A percentile compares a stretch with the other conserved stretches of the same genome.
Evolutionary conservation across 2,888 invertebrate genomes (phyloP).

Genomic region (Operophtera brumata): DNA sequence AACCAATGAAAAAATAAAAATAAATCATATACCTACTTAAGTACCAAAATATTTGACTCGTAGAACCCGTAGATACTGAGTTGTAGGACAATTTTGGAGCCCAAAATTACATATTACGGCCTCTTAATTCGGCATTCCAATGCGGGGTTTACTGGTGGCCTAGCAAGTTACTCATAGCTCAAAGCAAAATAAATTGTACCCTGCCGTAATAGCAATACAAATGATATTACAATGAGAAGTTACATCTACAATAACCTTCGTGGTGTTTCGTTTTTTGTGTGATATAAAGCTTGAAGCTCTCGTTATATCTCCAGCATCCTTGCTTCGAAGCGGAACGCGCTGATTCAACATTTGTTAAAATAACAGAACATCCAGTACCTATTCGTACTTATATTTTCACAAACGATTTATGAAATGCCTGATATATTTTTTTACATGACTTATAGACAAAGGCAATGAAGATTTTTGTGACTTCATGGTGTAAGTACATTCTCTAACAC

Average conservation of each 20-base stretch:
- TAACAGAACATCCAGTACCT: not conserved
- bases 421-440: no score
- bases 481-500: no score
- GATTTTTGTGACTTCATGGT: no score
- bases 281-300: constrained; percentile 8
- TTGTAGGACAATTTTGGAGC: no score
- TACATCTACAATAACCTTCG: constrained; percentile 11
- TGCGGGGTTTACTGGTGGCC: not conserved
- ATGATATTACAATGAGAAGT: constrained; percentile 16
- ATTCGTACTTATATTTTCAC: not conserved
- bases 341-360: constrained; percentile 15
- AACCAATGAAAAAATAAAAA: no score
- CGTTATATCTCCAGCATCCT: constrained; percentile 13
- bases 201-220: constrained; percentile 4
- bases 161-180: no score
- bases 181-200: not conserved
- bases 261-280: constrained; percentile 7
- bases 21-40: no score
- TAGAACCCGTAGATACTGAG: no score
- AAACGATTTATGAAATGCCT: not conserved
- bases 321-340: constrained; percentile 3
- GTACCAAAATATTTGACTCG: no score
- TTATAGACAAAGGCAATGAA: no score
- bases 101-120: no score
- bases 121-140: constrained; percentile 18